Evolutionary conservation across 2,113 vertebrate genomes (phyloP), one percentile per base, ranked within the genome.

Genomic region (Labeo catla): DNA sequence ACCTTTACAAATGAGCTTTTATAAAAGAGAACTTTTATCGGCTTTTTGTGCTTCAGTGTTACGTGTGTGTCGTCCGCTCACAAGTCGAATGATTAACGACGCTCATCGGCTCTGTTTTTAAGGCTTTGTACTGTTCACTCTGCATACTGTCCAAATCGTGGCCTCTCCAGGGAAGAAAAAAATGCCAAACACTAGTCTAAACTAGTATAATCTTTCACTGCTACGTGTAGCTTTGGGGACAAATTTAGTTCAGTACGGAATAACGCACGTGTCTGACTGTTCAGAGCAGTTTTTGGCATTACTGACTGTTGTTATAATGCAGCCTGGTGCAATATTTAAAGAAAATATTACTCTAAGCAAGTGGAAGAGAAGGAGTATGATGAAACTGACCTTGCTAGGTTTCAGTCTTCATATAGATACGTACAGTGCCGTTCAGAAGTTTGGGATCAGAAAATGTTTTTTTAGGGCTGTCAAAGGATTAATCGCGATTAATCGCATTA

Each of bases 141-240:
- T 72, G 72, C 70, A 77, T 70, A 36, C 66, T 81, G 50, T 57
- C 15, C 59, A 68, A 76, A 74, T 73, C n/a, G 61, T 87, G 57
- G 87, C 83, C 50, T 84, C 45, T 73, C 43, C 68, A 77, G 63
- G 45, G 16, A 74, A 65, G 59, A 65, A 84, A 65, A 70, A 50
- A 34, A 89, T 89, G 84, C 86, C 84, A 83, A 88, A 87, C 72
- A 45, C 23, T 45, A 28, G 80, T 86, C 13, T 72, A 21, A 16
- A 36, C 43, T 57, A 78, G 8, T 19, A 11, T 28, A 39, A 50
- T 61, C 15, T 57, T 50, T 70, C 19, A 61, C 6, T 77, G 10
- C 68, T n/a, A 5, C 15, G 45, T 78, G 59, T 80, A 59, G 57
- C 65, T 68, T 15, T 81, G n/a, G 21, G 57, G 50, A 57, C 78